phyloP scores from a whole-genome alignment of 2,888 invertebrate species.

The Tanytarsus gracilentus region DNA sequence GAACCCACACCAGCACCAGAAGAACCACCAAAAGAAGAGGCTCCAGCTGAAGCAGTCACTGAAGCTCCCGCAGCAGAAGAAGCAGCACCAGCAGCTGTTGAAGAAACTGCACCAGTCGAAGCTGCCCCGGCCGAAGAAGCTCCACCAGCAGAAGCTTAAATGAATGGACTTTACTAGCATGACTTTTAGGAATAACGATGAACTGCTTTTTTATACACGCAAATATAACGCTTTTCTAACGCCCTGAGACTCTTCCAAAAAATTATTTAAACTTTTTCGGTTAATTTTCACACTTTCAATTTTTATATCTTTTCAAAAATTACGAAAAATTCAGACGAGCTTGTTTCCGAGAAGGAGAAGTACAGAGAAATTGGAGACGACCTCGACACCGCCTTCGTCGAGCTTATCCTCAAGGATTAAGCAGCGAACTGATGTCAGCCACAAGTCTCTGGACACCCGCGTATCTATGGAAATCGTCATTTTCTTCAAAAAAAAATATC shows the following conservation, averaged over 20 bases:
- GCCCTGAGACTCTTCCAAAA: neutral
- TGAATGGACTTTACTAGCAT: neutral
- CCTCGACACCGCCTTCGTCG: conserved; percentile 97
- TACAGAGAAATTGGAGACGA: conserved; percentile 99
- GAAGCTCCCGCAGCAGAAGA: conserved; percentile 32
- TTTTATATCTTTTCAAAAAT: conserved; percentile 30
- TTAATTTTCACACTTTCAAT: neutral
- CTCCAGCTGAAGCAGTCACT: conserved; percentile 35
- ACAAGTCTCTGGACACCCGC: neutral
- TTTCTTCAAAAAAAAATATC: no score
- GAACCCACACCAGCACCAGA: conserved; percentile 35
- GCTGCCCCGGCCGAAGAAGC: conserved; percentile 33
- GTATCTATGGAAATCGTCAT: neutral
- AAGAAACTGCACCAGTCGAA: conserved; percentile 33
- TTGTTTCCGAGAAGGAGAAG: conserved; percentile 95
- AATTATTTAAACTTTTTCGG: neutral
- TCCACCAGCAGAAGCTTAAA: conserved; percentile 31
- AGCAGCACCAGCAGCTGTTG: conserved; percentile 31
- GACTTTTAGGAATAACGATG: no score
- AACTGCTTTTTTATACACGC: no score
- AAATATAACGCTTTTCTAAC: neutral
- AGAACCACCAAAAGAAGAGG: conserved; percentile 36
- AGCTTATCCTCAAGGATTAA: conserved; percentile 70
- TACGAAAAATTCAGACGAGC: conserved; percentile 62
- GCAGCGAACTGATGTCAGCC: conserved; percentile 30